Percentiles rank a stretch among this genome's conserved stretches.
These are phyloP conservation scores for Nyctibius bracteatus DNA, from an alignment of 2,113 vertebrate genomes.

Conservation along the genomic window DNA sequence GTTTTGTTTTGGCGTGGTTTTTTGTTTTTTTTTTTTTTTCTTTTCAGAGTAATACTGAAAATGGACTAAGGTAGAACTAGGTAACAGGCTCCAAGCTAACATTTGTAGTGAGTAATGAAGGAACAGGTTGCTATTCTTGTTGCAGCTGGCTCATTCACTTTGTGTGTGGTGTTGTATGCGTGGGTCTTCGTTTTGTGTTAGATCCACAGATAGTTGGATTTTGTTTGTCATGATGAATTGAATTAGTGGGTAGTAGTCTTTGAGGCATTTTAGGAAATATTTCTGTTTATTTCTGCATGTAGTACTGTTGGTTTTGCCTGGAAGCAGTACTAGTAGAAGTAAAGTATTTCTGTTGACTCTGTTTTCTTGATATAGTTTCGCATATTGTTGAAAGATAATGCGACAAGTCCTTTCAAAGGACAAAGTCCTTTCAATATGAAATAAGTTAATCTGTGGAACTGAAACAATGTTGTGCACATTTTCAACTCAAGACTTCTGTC, in stretches of 20 bases:
- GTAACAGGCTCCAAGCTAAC: background rate
- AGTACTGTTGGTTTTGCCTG: background rate
- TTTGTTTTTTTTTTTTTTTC: background rate
- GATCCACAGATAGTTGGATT: background rate
- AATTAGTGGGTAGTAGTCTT: background rate
- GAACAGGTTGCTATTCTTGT: background rate
- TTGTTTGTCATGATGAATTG: background rate
- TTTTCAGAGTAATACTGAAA: background rate
- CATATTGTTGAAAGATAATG: background rate
- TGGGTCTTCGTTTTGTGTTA: background rate
- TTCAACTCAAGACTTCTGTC: background rate
- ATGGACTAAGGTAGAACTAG: background rate
- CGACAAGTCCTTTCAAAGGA: background rate
- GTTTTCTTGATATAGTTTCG: background rate
- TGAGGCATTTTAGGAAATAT: background rate
- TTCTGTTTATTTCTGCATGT: background rate
- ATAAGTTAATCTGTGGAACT: background rate
- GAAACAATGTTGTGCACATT: background rate
- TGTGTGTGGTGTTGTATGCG: background rate
- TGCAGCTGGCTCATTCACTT: background rate
- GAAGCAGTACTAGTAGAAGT: background rate
- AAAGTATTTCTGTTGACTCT: background rate
- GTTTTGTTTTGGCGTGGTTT: background rate
- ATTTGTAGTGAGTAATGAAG: background rate
- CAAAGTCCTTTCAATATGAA: too few relatives aligned